phyloP scores from a whole-genome alignment of 2,888 invertebrate genomes.

The Parascotia fuliginaria region DNA sequence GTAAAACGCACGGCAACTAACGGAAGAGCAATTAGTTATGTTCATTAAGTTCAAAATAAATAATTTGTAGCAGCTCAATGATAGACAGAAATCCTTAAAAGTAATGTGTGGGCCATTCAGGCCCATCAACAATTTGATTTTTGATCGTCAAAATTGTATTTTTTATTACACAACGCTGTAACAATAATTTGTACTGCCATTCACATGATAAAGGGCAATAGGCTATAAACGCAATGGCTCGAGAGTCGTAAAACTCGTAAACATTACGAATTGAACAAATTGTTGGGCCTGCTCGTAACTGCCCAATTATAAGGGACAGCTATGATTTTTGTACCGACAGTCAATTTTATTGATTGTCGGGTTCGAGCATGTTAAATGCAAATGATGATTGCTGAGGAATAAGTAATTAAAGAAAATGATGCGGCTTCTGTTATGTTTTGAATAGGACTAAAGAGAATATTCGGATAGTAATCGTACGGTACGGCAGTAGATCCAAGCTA shows the following conservation, averaged over 20 bases:
- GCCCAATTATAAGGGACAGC: slow-evolving; percentile 33
- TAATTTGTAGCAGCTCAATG: too few species aligned
- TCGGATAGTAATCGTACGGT: too few species aligned
- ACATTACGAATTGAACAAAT: slow-evolving; percentile 39
- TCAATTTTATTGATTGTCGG: slow-evolving; percentile 25
- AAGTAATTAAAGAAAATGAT: neutral
- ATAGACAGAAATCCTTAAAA: too few species aligned
- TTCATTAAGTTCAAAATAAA: too few species aligned
- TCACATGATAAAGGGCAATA: slow-evolving; percentile 43
- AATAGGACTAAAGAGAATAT: too few species aligned
- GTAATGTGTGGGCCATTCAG: too few species aligned
- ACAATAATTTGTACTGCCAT: slow-evolving; percentile 19
- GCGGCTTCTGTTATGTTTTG: too few species aligned
- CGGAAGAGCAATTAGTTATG: too few species aligned
- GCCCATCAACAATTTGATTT: too few species aligned
- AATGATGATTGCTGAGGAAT: neutral
- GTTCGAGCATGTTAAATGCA: neutral
- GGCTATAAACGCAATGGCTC: slow-evolving; percentile 34
- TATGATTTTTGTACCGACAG: slow-evolving; percentile 28
- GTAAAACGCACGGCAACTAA: too few species aligned
- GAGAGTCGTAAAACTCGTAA: slow-evolving; percentile 23
- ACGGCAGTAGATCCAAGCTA: too few species aligned
- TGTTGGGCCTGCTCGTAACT: slow-evolving; percentile 33
- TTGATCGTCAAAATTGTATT: neutral
- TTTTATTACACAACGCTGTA: slow-evolving; percentile 3